Evolutionary conservation across 2,113 vertebrate genomes (phyloP).

Genomic region (Odontesthes bonariensis): DNA sequence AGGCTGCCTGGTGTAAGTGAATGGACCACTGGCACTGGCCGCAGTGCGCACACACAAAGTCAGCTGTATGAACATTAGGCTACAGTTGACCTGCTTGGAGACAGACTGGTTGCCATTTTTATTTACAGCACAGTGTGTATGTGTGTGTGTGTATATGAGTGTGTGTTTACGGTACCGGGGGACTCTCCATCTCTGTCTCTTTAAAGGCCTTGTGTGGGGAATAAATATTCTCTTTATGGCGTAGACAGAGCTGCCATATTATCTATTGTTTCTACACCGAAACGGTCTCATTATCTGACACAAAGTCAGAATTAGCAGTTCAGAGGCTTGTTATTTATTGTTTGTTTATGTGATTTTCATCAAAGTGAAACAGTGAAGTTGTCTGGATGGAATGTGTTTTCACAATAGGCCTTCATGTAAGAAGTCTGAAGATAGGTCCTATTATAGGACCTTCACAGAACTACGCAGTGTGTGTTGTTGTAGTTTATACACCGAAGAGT

Average conservation of each 20-base stretch:
- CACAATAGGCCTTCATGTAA: no score
- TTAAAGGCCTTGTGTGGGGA: slow-evolving; percentile 35
- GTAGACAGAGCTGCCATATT: slow-evolving; percentile 35
- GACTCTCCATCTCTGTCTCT: slow-evolving; percentile 22
- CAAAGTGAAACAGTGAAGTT: no score
- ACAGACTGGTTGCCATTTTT: slow-evolving; percentile 56
- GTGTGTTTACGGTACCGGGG: background rate
- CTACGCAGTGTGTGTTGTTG: no score
- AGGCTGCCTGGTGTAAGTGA: slow-evolving; percentile 66
- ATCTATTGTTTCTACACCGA: slow-evolving; percentile 48
- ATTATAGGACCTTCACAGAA: no score
- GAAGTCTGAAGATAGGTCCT: no score
- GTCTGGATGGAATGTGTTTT: no score
- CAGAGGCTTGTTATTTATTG: slow-evolving; percentile 6
- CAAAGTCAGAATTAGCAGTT: slow-evolving; percentile 5
- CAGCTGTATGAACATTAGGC: slow-evolving; percentile 80
- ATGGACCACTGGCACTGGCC: slow-evolving; percentile 69
- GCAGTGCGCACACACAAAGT: slow-evolving; percentile 47
- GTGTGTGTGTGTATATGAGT: slow-evolving; percentile 1
- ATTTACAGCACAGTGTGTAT: slow-evolving; percentile 38
- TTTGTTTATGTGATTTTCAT: no score
- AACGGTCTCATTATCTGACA: slow-evolving; percentile 17
- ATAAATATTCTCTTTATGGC: slow-evolving; percentile 43
- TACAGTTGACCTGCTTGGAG: slow-evolving; percentile 83
- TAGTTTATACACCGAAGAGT: no score